Conservation (phyloP, 2,113 vertebrate genomes). For the Lepus americanus region DNA sequence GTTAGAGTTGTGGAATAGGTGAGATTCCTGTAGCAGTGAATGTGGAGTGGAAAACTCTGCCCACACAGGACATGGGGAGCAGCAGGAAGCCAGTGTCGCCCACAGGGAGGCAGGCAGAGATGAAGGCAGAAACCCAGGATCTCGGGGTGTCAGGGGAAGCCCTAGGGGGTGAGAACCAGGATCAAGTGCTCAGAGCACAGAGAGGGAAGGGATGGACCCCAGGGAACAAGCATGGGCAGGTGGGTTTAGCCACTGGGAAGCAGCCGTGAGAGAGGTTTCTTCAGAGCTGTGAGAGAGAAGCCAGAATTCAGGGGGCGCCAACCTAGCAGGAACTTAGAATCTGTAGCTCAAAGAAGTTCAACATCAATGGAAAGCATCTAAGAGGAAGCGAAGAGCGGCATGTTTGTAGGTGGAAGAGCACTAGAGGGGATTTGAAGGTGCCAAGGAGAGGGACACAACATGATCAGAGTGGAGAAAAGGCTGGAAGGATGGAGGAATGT, state of each 20-base stretch:
- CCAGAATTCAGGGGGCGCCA: background rate
- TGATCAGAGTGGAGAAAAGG: background rate
- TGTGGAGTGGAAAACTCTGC: background rate
- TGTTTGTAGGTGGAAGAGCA: background rate
- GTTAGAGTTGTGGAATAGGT: background rate
- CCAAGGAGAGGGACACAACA: background rate
- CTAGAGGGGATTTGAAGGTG: background rate
- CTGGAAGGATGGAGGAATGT: background rate
- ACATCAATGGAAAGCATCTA: background rate
- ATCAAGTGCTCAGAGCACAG: background rate
- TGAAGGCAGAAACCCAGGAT: background rate
- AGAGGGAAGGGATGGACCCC: background rate
- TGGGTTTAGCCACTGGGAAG: background rate
- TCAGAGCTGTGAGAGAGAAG: background rate
- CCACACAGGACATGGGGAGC: background rate
- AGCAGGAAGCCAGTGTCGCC: background rate
- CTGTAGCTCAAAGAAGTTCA: background rate
- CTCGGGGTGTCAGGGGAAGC: background rate
- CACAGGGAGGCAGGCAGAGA: background rate
- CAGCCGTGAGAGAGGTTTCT: background rate
- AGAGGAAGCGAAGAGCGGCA: background rate
- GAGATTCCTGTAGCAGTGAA: background rate
- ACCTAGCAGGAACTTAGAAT: background rate
- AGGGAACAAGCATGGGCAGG: background rate
- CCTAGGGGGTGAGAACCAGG: rapidly evolving